Conservation (phyloP, 1,140 invertebrate species). For the Melanaphis sacchari region DNA sequence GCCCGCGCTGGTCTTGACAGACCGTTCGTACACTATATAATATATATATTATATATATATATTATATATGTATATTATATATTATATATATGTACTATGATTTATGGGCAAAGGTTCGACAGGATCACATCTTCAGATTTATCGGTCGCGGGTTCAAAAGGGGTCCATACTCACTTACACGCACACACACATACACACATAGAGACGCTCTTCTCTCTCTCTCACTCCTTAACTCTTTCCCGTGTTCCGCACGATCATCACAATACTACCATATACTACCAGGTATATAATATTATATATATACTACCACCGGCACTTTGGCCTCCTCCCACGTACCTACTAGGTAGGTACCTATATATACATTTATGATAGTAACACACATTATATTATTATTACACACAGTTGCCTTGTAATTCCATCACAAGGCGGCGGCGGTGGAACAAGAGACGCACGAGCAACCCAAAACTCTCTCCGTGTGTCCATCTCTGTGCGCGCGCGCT, state of each 20-base stretch:
- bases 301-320: not conserved
- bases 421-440: not conserved
- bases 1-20: conserved; percentile 5
- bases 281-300: not conserved
- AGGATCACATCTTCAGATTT: conserved; percentile 57
- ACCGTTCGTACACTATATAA: not conserved
- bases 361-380: not conserved
- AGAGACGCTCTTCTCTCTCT: not conserved
- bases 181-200: not conserved
- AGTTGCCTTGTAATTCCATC: conserved; percentile 42
- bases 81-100: not conserved
- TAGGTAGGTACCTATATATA: not conserved
- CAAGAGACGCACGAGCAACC: conserved; percentile 26
- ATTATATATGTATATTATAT: not conserved
- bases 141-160: conserved; percentile 53
- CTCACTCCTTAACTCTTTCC: not conserved
- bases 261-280: conserved; percentile 21
- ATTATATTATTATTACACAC: conserved; percentile 38
- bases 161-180: not conserved
- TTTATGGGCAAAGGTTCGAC: conserved; percentile 56
- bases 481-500: not conserved
- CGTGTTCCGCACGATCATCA: not conserved
- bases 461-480: conserved; percentile 32
- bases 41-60: not conserved
- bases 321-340: conserved; percentile 46